Base-by-base conservation (phyloP, 2,888 invertebrate genomes). In the Aleiodes alternator region DNA sequence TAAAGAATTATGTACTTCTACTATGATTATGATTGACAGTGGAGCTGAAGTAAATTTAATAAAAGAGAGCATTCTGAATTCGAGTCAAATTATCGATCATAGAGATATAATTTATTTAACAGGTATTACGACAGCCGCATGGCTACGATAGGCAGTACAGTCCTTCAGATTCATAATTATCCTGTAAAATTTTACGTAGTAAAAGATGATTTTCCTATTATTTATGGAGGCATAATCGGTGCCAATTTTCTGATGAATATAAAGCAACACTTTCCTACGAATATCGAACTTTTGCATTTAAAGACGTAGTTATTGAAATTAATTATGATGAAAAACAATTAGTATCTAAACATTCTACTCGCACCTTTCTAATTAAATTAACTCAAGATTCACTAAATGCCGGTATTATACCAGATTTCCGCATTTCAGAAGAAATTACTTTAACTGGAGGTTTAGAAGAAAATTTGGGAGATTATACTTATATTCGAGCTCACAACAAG, bases 211-310 rank as follows among this genome's bases (percentile, higher is more conserved):
- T 61, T 61, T 34, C 59, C 59, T 9, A 61, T 61, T 7, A n/a
- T 38, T n/a, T 34, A 61, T 34, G 59, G 34, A 29, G 59, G 31
- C 0, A 61, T 61, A 6, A 61, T 61, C 3, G 59, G 59, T n/a
- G 59, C 59, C 7, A n/a, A 61, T 34, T 61, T 61, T 61, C 38
- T 11, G n/a, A 53, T 34, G 38, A 61, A n/a, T 61, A 34, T 11
- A 34, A 14, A 12, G 59, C 59, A 2, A 61, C 59, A 5, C 38
- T 61, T 5, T 61, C 59, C 11, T 61, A 34, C 11, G 59, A 61
- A 34, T 34, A n/a, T 29, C 12, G 31, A 8, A 38, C 3, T 5
- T 38, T 38, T 38, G 1, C 38, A 38, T 38, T 38, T 38, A 38
- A 38, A 38, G 38, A 38, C 38, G 38, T 38, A 38, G 8, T 38